Percentiles rank a stretch among this genome's conserved stretches.
Conservation (phyloP, 2,797 vertebrate species). For the Decapterus maruadsi region DNA sequence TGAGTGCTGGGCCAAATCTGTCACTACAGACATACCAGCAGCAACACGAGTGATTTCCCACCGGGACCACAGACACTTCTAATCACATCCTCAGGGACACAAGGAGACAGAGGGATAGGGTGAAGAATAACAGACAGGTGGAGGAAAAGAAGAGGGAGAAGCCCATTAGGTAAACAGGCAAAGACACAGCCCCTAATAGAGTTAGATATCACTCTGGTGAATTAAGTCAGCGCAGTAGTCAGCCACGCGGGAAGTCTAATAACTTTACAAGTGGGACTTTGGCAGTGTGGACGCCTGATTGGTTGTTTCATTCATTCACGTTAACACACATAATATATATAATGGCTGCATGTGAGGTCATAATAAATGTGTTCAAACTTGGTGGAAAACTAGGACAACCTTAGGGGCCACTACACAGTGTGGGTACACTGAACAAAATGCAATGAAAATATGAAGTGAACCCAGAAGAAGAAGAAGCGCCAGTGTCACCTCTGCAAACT, state of each 20-base stretch:
- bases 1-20: conserved; percentile 68
- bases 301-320: neutral
- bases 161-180: conserved; percentile 68
- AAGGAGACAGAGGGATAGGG: conserved; percentile 37
- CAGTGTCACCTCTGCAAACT: conserved; percentile 3
- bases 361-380: conserved; percentile 31
- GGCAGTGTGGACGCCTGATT: conserved; percentile 21
- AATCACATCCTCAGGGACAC: conserved; percentile 79
- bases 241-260: neutral
- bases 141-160: conserved; percentile 51
- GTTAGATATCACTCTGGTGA: conserved; percentile 40
- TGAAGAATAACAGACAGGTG: conserved; percentile 67
- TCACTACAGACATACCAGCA: conserved; percentile 65
- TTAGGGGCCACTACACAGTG: neutral
- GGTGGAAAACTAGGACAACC: conserved; percentile 35
- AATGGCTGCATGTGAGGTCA: conserved; percentile 1
- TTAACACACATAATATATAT: neutral
- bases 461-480: neutral
- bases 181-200: conserved; percentile 40
- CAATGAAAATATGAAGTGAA: conserved; percentile 3
- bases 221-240: conserved; percentile 48
- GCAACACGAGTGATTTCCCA: conserved; percentile 73
- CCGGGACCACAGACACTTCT: conserved; percentile 64
- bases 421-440: neutral
- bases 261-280: conserved; percentile 20